Percentiles rank a stretch among this genome's conserved stretches.
phyloP scores from a whole-genome alignment of 1,140 invertebrate species.

The Chironomus tepperi region DNA sequence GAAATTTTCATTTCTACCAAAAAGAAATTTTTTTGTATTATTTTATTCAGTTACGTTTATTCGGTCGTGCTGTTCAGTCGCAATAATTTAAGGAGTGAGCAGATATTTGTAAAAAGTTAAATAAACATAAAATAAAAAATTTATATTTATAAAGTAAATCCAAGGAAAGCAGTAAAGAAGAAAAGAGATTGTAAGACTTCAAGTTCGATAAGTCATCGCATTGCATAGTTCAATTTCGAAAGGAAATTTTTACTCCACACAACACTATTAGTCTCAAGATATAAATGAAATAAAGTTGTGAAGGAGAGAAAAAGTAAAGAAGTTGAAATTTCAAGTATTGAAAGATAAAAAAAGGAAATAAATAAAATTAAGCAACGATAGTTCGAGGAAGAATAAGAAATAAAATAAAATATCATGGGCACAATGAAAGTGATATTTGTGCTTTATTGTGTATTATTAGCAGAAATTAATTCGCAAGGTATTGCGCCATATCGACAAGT shows the following conservation, averaged over 20 bases:
- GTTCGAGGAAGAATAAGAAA: not conserved
- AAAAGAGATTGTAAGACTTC: slow-evolving; percentile 10
- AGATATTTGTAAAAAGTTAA: too few relatives aligned
- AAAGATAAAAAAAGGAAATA: not conserved
- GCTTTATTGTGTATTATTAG: not conserved
- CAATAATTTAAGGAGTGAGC: not conserved
- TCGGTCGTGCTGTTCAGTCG: not conserved
- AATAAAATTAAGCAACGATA: not conserved
- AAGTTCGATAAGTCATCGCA: not conserved
- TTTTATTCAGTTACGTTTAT: slow-evolving; percentile 8
- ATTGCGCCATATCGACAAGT: not conserved
- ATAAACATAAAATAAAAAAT: not conserved
- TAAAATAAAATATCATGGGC: not conserved
- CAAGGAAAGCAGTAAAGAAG: not conserved
- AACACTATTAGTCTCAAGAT: not conserved
- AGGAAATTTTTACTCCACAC: slow-evolving; percentile 4
- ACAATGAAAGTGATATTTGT: slow-evolving; percentile 2
- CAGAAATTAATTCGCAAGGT: not conserved
- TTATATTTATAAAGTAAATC: not conserved
- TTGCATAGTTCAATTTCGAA: not conserved
- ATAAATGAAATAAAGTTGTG: too few relatives aligned
- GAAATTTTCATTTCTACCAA: slow-evolving; percentile 14
- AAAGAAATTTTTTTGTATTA: slow-evolving; percentile 5
- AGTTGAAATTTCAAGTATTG: not conserved
- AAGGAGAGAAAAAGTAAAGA: too few relatives aligned